phyloP scores from a whole-genome alignment of 2,113 vertebrate genomes.

The Lates calcarifer region DNA sequence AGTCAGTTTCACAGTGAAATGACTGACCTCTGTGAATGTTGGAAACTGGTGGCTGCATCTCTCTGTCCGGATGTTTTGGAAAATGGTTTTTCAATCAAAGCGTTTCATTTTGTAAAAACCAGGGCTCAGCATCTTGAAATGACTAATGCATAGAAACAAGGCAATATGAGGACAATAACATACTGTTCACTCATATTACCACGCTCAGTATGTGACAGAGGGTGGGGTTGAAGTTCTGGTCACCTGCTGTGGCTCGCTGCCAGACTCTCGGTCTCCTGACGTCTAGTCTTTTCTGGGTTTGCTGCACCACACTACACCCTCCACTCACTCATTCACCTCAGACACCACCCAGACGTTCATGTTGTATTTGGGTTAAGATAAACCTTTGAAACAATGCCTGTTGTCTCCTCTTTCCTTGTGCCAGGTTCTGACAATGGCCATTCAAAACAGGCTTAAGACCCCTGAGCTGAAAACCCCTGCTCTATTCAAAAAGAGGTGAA shows the following conservation, averaged over 20 bases:
- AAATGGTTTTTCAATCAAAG: not conserved
- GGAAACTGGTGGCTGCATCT: not conserved
- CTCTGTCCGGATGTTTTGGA: not conserved
- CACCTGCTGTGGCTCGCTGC: conserved; percentile 39
- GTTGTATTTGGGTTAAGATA: conserved; percentile 5
- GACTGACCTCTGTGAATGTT: not conserved
- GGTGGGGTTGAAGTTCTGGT: conserved; percentile 15
- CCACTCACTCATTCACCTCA: not conserved
- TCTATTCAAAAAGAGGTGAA: conserved; percentile 49
- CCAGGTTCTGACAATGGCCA: conserved; percentile 24
- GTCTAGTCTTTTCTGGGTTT: not conserved
- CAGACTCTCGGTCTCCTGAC: not conserved
- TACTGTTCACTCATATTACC: conserved; percentile 11
- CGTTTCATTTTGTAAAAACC: not conserved
- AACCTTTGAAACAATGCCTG: not conserved
- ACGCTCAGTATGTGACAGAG: conserved; percentile 20
- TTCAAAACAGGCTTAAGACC: conserved; percentile 43
- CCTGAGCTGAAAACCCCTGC: conserved; percentile 28
- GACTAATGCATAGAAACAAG: not conserved
- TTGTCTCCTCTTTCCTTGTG: not conserved
- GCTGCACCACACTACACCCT: conserved; percentile 1
- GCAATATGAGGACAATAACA: not conserved
- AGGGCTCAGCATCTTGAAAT: not conserved
- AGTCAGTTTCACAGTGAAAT: not conserved
- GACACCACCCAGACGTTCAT: not conserved